Evolutionary conservation across 2,113 vertebrate species (phyloP).

Genomic region (Trogon melanurus): DNA sequence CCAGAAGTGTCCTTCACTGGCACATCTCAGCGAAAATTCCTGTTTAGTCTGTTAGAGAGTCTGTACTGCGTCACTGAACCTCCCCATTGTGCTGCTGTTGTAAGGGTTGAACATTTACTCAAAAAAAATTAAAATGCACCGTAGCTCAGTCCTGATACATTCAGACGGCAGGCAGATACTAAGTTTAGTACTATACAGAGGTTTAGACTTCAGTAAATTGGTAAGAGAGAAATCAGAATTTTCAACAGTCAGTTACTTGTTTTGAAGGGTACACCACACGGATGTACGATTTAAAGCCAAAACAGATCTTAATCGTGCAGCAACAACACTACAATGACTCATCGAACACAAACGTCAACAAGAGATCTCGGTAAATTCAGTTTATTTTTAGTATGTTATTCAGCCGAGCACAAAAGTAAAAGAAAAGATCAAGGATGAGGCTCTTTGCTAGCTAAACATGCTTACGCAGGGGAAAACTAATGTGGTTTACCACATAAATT

Average conservation of each 20-base stretch:
- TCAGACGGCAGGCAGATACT: background rate
- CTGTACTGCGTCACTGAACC: background rate
- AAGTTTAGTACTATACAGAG: background rate
- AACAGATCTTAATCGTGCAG: conserved; percentile 75
- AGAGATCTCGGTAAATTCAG: conserved; percentile 61
- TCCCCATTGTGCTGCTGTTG: background rate
- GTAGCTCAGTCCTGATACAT: background rate
- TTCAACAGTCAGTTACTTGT: conserved; percentile 58
- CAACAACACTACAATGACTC: conserved; percentile 65
- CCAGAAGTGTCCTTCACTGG: background rate
- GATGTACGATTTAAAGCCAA: conserved; percentile 69
- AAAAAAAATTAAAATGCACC: background rate
- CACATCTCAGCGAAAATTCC: background rate
- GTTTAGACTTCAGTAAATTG: background rate
- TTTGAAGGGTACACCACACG: conserved; percentile 59
- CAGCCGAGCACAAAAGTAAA: conserved; percentile 67
- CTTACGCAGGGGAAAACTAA: conserved; percentile 34
- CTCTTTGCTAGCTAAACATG: conserved; percentile 57
- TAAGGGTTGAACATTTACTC: background rate
- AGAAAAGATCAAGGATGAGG: conserved; percentile 67
- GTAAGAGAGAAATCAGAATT: conserved; percentile 21
- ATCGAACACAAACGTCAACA: conserved; percentile 70
- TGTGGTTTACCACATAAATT: background rate
- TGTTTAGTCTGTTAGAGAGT: background rate
- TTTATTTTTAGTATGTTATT: conserved; percentile 70